These are phyloP conservation scores for Melanostoma mellinum DNA, from an alignment of 2,888 invertebrate species.

Conservation along the genomic window DNA sequence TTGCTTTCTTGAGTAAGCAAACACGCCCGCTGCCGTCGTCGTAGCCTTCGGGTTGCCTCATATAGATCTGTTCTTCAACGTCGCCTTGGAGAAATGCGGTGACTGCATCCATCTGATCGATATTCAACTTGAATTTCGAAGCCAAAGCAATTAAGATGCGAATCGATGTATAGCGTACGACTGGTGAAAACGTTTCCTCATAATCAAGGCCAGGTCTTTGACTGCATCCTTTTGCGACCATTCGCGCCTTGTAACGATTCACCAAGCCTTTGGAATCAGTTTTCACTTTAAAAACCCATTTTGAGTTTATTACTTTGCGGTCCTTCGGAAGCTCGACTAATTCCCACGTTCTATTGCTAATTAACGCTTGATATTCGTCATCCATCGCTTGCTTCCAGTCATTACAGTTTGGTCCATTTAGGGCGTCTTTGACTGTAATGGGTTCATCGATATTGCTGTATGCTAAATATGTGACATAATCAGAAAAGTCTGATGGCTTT, in stretches of 20 bases:
- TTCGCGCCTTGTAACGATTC: conserved; percentile 66
- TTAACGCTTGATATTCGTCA: conserved; percentile 72
- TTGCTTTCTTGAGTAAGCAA: conserved; percentile 48
- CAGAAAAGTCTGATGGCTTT: neutral
- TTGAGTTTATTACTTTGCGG: conserved; percentile 71
- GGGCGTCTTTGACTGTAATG: neutral
- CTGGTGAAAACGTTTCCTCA: neutral
- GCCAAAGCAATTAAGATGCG: neutral
- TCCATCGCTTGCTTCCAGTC: conserved; percentile 25
- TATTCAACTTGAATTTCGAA: no score
- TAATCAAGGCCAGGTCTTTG: conserved; percentile 73
- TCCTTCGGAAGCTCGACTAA: conserved; percentile 65
- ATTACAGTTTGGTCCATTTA: neutral
- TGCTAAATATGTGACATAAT: neutral
- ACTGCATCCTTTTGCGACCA: conserved; percentile 74
- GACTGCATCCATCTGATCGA: conserved; percentile 48
- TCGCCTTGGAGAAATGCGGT: conserved; percentile 60
- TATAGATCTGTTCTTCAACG: conserved; percentile 36
- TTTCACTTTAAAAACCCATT: conserved; percentile 71
- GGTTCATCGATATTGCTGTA: neutral
- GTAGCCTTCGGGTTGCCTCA: conserved; percentile 53
- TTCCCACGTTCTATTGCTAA: conserved; percentile 73
- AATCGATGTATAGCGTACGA: neutral
- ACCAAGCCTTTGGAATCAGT: conserved; percentile 67
- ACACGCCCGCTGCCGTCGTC: conserved; percentile 30